phyloP scores from a whole-genome alignment of 30 jellyfish, hydroid and myxozoan genomes.

The Hydractinia echinata region DNA sequence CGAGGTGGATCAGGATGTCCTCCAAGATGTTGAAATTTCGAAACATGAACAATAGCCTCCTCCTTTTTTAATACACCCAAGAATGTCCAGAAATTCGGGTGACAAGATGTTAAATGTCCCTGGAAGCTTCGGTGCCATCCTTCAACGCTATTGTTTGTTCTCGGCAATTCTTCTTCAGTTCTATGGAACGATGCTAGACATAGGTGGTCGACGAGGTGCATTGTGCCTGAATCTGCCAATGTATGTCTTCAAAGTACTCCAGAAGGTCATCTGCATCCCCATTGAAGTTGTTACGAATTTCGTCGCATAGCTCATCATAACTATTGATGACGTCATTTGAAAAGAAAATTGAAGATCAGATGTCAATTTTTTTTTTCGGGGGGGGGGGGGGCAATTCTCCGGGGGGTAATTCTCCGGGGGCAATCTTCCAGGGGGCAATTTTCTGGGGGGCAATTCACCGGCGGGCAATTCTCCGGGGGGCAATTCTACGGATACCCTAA shows the following conservation, averaged over 20 bases:
- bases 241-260: constrained; percentile 42
- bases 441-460: too few species aligned
- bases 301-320: constrained; percentile 25
- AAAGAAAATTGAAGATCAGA: too few species aligned
- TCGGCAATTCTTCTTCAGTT: constrained; percentile 34
- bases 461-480: too few species aligned
- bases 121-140: constrained; percentile 49
- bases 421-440: too few species aligned
- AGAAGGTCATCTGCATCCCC: constrained; percentile 8
- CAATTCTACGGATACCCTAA: too few species aligned
- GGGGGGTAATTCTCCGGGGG: too few species aligned
- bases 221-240: constrained; percentile 42
- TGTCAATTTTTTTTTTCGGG: too few species aligned
- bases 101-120: constrained; percentile 13
- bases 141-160: constrained; percentile 45
- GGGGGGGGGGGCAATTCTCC: too few species aligned
- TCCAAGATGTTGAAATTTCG: too few species aligned
- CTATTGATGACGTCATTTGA: constrained; percentile 1
- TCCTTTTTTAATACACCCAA: not conserved
- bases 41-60: too few species aligned
- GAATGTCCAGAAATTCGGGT: constrained; percentile 42
- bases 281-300: not conserved
- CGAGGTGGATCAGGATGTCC: too few species aligned
- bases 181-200: constrained; percentile 36
- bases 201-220: constrained; percentile 38